These are phyloP conservation scores for Sandelia bainsii DNA, from an alignment of 2,797 vertebrate species.

Conservation along the genomic window DNA sequence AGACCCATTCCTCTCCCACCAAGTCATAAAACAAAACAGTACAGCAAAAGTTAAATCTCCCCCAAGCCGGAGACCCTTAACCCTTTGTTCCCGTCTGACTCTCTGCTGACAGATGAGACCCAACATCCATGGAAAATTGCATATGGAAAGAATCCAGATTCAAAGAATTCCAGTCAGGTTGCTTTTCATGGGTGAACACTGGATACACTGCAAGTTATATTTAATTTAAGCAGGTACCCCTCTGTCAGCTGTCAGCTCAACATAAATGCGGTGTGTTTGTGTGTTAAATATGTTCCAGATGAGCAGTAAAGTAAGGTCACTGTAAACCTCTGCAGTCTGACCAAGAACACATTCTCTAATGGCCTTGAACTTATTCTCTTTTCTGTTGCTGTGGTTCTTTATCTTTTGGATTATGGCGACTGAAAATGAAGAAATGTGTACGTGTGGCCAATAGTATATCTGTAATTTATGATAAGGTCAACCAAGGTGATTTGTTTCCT, in stretches of 20 bases:
- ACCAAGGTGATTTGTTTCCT: slow-evolving; percentile 1
- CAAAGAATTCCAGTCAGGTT: slow-evolving; percentile 50
- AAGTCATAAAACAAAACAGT: slow-evolving; percentile 73
- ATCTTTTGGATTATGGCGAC: slow-evolving; percentile 2
- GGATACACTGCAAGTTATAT: slow-evolving; percentile 56
- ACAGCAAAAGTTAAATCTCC: slow-evolving; percentile 60
- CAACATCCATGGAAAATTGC: slow-evolving; percentile 68
- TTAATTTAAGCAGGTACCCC: slow-evolving; percentile 66
- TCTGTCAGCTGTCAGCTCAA: slow-evolving; percentile 57
- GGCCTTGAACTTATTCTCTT: slow-evolving; percentile 11
- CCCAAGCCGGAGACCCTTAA: slow-evolving; percentile 65
- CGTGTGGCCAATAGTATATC: not conserved
- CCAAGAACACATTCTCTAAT: slow-evolving; percentile 37
- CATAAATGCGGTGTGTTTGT: slow-evolving; percentile 55
- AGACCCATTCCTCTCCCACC: slow-evolving; percentile 42
- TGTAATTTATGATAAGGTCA: slow-evolving; percentile 6
- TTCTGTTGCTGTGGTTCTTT: slow-evolving; percentile 6
- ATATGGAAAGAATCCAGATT: slow-evolving; percentile 70
- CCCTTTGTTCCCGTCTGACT: slow-evolving; percentile 57
- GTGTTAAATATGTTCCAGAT: slow-evolving; percentile 77
- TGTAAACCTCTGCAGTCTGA: slow-evolving; percentile 27
- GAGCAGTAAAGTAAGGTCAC: slow-evolving; percentile 59
- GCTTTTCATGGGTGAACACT: slow-evolving; percentile 46
- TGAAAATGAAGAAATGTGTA: slow-evolving; percentile 3
- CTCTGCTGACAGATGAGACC: slow-evolving; percentile 62